Evolutionary conservation across 2,113 vertebrate species (phyloP).

Genomic region (Mohoua ochrocephala): DNA sequence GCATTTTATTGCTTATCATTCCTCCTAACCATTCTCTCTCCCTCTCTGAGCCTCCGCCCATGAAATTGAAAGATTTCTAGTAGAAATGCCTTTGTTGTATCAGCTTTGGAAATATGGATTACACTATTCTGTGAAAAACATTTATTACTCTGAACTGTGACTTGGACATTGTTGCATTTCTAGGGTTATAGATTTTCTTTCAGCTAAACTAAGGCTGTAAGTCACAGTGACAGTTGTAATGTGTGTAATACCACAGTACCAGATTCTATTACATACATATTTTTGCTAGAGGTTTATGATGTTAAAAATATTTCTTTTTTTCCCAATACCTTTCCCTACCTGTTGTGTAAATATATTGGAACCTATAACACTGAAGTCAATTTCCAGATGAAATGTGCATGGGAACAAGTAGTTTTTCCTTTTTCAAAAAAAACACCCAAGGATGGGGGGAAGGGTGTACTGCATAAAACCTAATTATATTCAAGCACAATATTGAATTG

Average conservation of each 20-base stretch:
- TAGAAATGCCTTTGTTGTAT: constrained; percentile 77
- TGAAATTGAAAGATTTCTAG: constrained; percentile 80
- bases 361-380: constrained; percentile 74
- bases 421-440: neutral
- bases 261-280: constrained; percentile 84
- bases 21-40: constrained; percentile 46
- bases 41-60: constrained; percentile 64
- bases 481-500: constrained; percentile 81
- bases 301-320: constrained; percentile 81
- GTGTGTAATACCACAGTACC: constrained; percentile 80
- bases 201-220: constrained; percentile 84
- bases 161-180: constrained; percentile 79
- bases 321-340: constrained; percentile 73
- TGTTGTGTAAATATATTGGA: constrained; percentile 80
- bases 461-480: constrained; percentile 73
- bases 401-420: constrained; percentile 65
- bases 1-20: constrained; percentile 59
- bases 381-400: constrained; percentile 77
- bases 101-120: constrained; percentile 82
- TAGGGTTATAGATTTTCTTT: constrained; percentile 84
- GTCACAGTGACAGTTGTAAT: constrained; percentile 82
- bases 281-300: constrained; percentile 81
- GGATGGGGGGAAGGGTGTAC: neutral
- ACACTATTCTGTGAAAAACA: constrained; percentile 79
- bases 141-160: constrained; percentile 82